phyloP scores from a whole-genome alignment of 2,797 vertebrate species.

The Myotis daubentonii region DNA sequence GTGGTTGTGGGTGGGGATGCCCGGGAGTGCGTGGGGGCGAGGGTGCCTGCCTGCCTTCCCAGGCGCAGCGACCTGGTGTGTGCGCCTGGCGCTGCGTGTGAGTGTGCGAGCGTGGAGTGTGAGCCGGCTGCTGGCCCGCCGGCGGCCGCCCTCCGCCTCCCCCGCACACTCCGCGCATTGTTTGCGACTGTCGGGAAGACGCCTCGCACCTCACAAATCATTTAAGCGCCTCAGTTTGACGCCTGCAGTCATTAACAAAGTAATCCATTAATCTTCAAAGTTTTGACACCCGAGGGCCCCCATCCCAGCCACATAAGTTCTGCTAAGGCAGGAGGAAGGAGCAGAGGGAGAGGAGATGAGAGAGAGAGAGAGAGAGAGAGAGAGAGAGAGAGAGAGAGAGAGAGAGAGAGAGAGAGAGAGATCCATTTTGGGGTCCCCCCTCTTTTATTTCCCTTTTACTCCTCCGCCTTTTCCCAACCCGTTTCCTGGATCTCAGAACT shows the following conservation, averaged over 20 bases:
- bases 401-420: background rate
- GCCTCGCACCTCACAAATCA: conserved; percentile 93
- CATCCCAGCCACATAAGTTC: conserved; percentile 85
- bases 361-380: background rate
- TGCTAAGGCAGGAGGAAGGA: conserved; percentile 79
- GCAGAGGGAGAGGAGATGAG: conserved; percentile 55
- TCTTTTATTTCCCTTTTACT: conserved; percentile 31
- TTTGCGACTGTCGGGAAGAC: conserved; percentile 93
- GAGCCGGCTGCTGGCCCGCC: conserved; percentile 84
- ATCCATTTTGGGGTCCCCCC: background rate
- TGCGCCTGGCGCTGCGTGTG: conserved; percentile 47
- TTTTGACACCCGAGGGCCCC: conserved; percentile 88
- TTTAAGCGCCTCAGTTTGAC: conserved; percentile 91
- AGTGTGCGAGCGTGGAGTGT: conserved; percentile 60
- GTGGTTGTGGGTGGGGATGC: conserved; percentile 74
- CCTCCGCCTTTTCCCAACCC: conserved; percentile 39
- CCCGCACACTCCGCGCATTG: conserved; percentile 90
- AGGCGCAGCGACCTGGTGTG: conserved; percentile 62
- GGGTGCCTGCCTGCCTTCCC: conserved; percentile 68
- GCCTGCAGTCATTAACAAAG: conserved; percentile 92
- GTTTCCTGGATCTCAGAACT: conserved; percentile 60
- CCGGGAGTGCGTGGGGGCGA: conserved; percentile 51
- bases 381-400: background rate
- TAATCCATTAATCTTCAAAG: conserved; percentile 93
- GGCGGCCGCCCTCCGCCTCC: conserved; percentile 88